Percentiles rank a stretch among this genome's conserved stretches.
Conservation (phyloP, 2,113 vertebrate species). For the Campylomormyrus tamandua region DNA sequence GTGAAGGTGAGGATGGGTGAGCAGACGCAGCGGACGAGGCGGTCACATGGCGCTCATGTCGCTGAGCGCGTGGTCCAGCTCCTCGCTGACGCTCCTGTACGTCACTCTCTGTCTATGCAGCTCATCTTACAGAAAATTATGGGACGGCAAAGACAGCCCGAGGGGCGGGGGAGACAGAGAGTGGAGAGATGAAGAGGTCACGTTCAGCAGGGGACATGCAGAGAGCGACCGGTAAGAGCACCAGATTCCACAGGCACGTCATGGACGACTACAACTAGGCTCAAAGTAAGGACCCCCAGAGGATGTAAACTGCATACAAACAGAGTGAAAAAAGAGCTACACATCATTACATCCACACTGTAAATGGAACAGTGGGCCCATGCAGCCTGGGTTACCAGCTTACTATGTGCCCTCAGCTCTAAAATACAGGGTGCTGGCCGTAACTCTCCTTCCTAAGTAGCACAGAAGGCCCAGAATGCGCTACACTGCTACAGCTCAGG, state of each 20-base stretch:
- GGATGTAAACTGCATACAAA: background rate
- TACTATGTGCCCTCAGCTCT: background rate
- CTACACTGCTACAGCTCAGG: background rate
- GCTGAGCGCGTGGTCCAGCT: constrained; percentile 88
- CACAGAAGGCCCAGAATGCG: background rate
- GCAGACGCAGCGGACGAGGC: constrained; percentile 37
- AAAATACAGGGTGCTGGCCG: background rate
- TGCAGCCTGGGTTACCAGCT: background rate
- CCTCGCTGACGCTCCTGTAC: constrained; percentile 91
- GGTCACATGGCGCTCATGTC: constrained; percentile 91
- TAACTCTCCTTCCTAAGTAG: background rate
- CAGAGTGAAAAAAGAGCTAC: background rate
- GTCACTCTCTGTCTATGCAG: constrained; percentile 88
- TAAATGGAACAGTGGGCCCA: background rate
- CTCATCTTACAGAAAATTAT: constrained; percentile 64
- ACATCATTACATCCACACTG: background rate
- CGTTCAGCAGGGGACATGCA: constrained; percentile 39
- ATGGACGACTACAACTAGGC: constrained; percentile 18
- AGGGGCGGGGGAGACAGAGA: constrained; percentile 6
- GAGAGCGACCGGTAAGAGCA: constrained; percentile 39
- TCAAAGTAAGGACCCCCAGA: background rate
- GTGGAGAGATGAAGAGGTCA: constrained; percentile 11
- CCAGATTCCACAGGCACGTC: constrained; percentile 15
- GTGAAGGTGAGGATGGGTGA: background rate
- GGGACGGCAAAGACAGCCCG: constrained; percentile 24